A percentile compares a stretch with the other conserved stretches of the same genome.
These are phyloP conservation scores for Gymnoscopelus microlampas DNA, from an alignment of 2,797 vertebrate genomes.

Conservation along the genomic window DNA sequence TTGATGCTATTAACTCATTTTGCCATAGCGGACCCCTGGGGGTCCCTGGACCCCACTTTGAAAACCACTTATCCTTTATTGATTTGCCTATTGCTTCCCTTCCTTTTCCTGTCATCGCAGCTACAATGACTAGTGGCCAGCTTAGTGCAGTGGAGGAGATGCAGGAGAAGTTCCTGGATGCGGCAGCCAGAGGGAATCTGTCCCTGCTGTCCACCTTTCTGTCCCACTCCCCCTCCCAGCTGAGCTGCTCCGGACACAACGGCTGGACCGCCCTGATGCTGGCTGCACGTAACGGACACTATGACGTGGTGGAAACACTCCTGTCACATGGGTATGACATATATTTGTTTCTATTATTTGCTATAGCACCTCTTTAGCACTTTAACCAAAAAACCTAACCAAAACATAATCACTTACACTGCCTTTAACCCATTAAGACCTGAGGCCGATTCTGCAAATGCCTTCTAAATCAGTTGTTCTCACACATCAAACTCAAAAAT, in stretches of 20 bases:
- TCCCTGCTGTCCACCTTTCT: slow-evolving; percentile 76
- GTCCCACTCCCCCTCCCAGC: slow-evolving; percentile 72
- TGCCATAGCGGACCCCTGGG: no score
- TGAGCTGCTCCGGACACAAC: slow-evolving; percentile 80
- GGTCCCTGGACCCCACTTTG: no score
- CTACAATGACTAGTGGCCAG: slow-evolving; percentile 74
- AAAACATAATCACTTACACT: no score
- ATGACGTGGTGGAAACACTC: slow-evolving; percentile 76
- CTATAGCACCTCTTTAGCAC: no score
- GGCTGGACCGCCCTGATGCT: slow-evolving; percentile 95
- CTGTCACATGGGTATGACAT: slow-evolving; percentile 86
- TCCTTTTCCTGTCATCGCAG: not conserved
- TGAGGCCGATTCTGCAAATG: no score
- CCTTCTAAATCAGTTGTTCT: no score
- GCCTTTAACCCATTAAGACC: no score
- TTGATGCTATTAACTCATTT: no score
- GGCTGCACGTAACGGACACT: slow-evolving; percentile 89
- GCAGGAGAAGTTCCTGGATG: slow-evolving; percentile 81
- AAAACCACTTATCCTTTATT: no score
- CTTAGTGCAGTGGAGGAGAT: slow-evolving; percentile 73
- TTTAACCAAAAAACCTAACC: no score
- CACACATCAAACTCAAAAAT: no score
- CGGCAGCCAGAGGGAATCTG: slow-evolving; percentile 85
- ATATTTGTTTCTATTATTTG: not conserved
- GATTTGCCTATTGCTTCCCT: no score